Base-by-base conservation (phyloP, 2,888 invertebrate species). In the Sminthurinus aureus region DNA sequence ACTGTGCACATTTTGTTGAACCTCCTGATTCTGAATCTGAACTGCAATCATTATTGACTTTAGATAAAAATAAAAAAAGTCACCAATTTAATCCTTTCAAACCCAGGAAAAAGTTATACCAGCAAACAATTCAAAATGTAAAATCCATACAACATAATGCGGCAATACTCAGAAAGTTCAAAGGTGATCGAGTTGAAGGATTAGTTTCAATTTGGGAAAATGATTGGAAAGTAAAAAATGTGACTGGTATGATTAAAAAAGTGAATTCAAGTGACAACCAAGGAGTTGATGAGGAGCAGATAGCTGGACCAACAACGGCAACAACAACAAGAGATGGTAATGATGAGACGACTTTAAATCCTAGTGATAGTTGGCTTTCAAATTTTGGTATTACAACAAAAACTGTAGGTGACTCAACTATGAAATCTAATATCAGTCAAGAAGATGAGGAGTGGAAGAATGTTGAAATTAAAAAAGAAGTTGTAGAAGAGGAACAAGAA, bases 1-100 rank as follows among this genome's bases (percentile, higher is more conserved):
- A 88, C 77, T 84, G 84, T 67, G 83, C 87, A 0, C 4, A 86
- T 4, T 12, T 86, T 0, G 24, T 87, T 15, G 86, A 88, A 52
- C n/a, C n/a, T n/a, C n/a, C n/a, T n/a, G n/a, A n/a, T n/a, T n/a
- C n/a, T n/a, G n/a, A n/a, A n/a, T 69, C 85, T 0, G 20, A 66
- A 50, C 50, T 83, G n/a, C 52, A 79, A 24, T 58, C 84, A 24
- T 51, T 79, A 20, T 24, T 66, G 51, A n/a, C 38, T 18, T 64
- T 50, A 8, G 4, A 1, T 9, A 13, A 20, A 2, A 73, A 67
- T 52, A 18, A 24, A 1, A 51, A 50, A 20, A 24, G 73, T 4
- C 20, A 9, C 15, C 6, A 22, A 13, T 80, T 71, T 69, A 69
- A 71, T 22, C 13, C 71, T 13, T 69, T 77, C 9, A n/a, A 69